Evolutionary conservation across 2,888 invertebrate genomes (phyloP), one percentile per base, ranked within the genome.

Genomic region (Xestoiulus laeticollis): DNA sequence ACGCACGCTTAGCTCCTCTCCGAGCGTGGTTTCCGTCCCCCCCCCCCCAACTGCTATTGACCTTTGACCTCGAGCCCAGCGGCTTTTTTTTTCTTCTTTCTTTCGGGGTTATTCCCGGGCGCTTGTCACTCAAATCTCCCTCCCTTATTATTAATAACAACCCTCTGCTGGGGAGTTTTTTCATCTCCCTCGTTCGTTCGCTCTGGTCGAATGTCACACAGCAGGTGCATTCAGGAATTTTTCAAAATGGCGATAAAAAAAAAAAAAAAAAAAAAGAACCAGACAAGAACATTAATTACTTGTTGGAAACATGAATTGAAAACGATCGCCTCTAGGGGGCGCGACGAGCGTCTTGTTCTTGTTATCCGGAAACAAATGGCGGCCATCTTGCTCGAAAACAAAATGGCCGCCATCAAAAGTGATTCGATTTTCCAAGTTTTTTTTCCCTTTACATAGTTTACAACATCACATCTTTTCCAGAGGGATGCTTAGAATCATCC

Each of bases 81-180:
- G 26, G 1, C 0, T 59, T 59, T 59, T 59, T 59, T 59, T 59
- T 59, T 38, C 33, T 38, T 38, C 33, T 38, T 38, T 38, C 33
- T 38, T 59, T 59, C 59, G 59, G 22, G 22, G 59, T 59, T 59
- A 59, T 59, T 59, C 59, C 22, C 59, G 59, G 59, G 59, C 59
- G 59, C 22, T n/a, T 68, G 68, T 68, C 68, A 68, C 68, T 68
- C 68, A 68, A 22, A 12, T 59, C 59, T 16, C 59, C 59, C 59
- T 59, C 59, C 59, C 59, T 59, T 22, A 59, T n/a, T 26, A 68
- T 68, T 68, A 26, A 68, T 68, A 68, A 68, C 68, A n/a, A 68
- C 22, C 68, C 68, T 68, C 68, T 8, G 26, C 14, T n/a, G n/a
- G 68, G n/a, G 10, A 59, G n/a, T 59, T 59, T 59, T 59, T 59